Base-by-base conservation (phyloP, 2,888 invertebrate genomes). In the Adelphocoris suturalis region DNA sequence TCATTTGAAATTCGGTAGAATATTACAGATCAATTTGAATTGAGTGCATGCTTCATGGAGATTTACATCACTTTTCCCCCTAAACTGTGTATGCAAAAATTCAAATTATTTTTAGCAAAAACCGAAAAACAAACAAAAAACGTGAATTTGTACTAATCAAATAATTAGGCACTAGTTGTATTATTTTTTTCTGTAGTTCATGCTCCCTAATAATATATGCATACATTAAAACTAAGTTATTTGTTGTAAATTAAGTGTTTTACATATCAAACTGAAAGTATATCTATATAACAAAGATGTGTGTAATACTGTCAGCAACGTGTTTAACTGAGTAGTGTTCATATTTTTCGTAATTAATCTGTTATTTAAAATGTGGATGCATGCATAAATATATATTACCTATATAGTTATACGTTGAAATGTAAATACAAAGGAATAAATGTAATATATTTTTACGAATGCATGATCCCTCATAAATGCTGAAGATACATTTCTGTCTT, bases 401-500 rank as follows among this genome's bases (percentile, higher is more conserved):
- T 37, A 90, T 89, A 90, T 76, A 81, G 61, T 55, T 86, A 90
- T 90, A 90, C 55, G 86, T 86, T 76, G 81, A 80, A 86, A 48
- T 90, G 89, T 90, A 90, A 55, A 90, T 90, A 90, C 48, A 87
- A 81, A 89, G 85, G 82, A 76, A 89, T 86, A 86, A 89, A 89
- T 90, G 90, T 90, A 90, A 89, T 90, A 90, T 90, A 90, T 90
- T 90, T 90, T 90, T 90, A 89, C 90, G 90, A 68, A 89, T 57
- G 75, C 52, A 84, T 82, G 84, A 81, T 47, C 82, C 37, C 68
- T n/a, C 28, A 61, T 68, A 61, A 37, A 55, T 86, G 76, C 75
- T 68, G 75, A 75, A 86, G 76, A 68, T 19, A 61, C 27, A 46
- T 68, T 86, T 68, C 13, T 68, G n/a, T 68, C 68, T 55, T 46